A percentile compares a stretch with the other conserved stretches of the same genome.
Evolutionary conservation across 2,888 invertebrate genomes (phyloP).

Genomic region (Halictus quadricinctus): DNA sequence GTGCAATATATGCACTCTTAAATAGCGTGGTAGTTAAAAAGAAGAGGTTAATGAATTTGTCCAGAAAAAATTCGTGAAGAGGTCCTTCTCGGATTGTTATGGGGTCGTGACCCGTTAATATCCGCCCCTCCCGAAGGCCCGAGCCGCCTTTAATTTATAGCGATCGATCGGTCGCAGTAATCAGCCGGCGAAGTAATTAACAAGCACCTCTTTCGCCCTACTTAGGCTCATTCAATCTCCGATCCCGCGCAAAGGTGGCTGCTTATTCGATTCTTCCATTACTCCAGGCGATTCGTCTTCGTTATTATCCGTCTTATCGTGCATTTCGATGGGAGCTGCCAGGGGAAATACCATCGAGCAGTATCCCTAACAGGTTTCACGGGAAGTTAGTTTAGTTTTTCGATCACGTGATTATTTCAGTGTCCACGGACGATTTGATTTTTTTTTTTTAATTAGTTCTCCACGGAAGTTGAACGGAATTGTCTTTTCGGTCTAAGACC

Average conservation of each 20-base stretch:
- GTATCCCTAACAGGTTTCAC: constrained; percentile 12
- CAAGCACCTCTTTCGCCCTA: constrained; percentile 24
- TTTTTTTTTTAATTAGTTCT: too few relatives aligned
- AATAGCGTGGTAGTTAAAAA: background rate
- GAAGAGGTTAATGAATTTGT: background rate
- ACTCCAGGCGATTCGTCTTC: constrained; percentile 62
- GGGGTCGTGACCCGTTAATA: background rate
- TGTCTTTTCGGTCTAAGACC: background rate
- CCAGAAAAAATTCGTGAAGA: background rate
- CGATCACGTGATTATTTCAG: too few relatives aligned
- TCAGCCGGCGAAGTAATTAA: constrained; percentile 43
- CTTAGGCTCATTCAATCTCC: constrained; percentile 40
- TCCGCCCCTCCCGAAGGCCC: background rate
- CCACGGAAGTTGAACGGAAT: background rate
- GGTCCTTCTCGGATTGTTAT: background rate
- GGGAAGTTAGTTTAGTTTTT: constrained; percentile 35
- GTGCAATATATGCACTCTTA: background rate
- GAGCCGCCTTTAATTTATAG: constrained; percentile 25
- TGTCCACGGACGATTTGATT: too few relatives aligned
- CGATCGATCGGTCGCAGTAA: constrained; percentile 28
- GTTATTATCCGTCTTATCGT: constrained; percentile 55
- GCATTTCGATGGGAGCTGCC: constrained; percentile 45
- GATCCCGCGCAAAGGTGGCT: constrained; percentile 32
- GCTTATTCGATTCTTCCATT: constrained; percentile 59
- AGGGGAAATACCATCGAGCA: constrained; percentile 42